Conservation (phyloP, 2,113 vertebrate species). For the Lontra canadensis region DNA sequence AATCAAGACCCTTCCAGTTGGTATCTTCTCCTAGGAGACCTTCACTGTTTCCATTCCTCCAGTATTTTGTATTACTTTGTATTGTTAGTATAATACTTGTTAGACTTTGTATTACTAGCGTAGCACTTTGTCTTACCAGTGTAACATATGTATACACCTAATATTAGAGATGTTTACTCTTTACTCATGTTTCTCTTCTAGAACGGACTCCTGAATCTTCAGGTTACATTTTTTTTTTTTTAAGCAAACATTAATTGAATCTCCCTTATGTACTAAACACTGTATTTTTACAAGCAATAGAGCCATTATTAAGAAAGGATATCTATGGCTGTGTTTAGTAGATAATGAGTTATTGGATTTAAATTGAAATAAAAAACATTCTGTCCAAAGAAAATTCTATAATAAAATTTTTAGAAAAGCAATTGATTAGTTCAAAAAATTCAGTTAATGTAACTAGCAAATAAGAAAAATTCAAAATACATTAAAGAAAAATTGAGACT, state of each 20-base stretch:
- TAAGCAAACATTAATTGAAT: not conserved
- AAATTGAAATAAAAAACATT: conserved; percentile 17
- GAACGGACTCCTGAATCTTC: not conserved
- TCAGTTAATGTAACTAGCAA: not conserved
- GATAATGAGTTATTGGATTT: not conserved
- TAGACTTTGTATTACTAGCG: not conserved
- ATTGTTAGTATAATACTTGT: not conserved
- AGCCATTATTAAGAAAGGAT: not conserved
- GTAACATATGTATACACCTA: not conserved
- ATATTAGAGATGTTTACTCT: not conserved
- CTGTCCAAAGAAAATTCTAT: not conserved
- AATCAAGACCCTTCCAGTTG: not conserved
- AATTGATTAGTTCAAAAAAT: not conserved
- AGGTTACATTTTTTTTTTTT: not conserved
- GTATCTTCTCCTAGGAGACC: not conserved
- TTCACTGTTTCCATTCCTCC: not conserved
- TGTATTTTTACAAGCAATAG: not conserved
- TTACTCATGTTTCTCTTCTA: conserved; percentile 32
- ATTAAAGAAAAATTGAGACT: conserved; percentile 44
- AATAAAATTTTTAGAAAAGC: conserved; percentile 10
- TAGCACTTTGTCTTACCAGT: not conserved
- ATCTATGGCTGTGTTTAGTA: not conserved
- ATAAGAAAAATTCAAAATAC: conserved; percentile 29
- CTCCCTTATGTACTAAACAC: not conserved
- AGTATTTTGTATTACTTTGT: not conserved